Conservation (phyloP, 2,888 invertebrate species). For the Anarsia innoxiella region DNA sequence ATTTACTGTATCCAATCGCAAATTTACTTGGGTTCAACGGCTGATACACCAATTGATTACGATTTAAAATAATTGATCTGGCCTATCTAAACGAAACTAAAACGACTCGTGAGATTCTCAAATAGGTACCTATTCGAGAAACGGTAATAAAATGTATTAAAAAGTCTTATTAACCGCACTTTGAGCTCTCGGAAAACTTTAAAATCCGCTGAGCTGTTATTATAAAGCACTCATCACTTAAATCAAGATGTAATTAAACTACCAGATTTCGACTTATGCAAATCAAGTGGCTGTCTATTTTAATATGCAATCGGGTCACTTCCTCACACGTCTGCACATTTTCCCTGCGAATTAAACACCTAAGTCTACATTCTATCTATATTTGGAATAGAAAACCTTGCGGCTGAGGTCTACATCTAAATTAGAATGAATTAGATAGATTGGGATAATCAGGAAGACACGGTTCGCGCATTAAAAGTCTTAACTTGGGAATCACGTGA, state of each 20-base stretch:
- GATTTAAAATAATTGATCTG: too few relatives aligned
- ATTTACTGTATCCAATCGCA: constrained; percentile 14
- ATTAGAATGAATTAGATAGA: constrained; percentile 57
- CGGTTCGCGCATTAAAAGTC: constrained; percentile 71
- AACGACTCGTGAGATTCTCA: too few relatives aligned
- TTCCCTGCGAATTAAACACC: neutral
- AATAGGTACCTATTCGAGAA: too few relatives aligned
- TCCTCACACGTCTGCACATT: constrained; percentile 2
- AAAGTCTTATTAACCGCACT: too few relatives aligned
- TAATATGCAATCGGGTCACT: neutral
- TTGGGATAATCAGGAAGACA: constrained; percentile 65
- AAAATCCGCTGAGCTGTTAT: constrained; percentile 7
- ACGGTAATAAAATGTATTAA: too few relatives aligned
- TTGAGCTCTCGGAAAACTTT: constrained; percentile 2
- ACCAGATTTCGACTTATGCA: constrained; percentile 7
- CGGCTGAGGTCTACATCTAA: constrained; percentile 41
- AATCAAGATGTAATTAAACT: constrained; percentile 8
- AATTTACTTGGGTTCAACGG: constrained; percentile 11
- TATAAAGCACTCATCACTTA: constrained; percentile 5
- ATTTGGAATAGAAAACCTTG: too few relatives aligned
- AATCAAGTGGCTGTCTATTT: constrained; percentile 3
- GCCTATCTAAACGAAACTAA: too few relatives aligned
- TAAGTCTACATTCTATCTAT: too few relatives aligned
- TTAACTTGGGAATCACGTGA: constrained; percentile 61
- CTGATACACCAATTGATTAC: too few relatives aligned